Evolutionary conservation across 2,113 vertebrate genomes (phyloP).

Genomic region (Verasper variegatus): DNA sequence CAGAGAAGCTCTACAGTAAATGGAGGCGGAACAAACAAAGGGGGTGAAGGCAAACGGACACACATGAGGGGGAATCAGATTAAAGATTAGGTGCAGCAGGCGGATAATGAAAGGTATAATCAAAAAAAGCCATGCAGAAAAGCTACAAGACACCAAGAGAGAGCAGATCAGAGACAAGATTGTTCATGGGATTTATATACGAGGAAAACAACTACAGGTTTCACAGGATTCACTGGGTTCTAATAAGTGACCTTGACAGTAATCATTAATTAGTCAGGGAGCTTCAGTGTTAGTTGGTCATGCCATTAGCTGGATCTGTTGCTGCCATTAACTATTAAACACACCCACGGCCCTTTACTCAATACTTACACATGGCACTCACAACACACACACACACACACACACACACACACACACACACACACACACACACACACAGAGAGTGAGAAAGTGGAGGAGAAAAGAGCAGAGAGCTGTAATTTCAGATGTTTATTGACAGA

Average conservation of each 20-base stretch:
- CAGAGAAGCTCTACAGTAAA: conserved; percentile 1
- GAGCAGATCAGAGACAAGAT: background rate
- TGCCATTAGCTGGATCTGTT: conserved; percentile 64
- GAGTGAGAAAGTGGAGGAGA: background rate
- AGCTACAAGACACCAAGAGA: background rate
- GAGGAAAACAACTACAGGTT: background rate
- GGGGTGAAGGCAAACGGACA: conserved; percentile 8
- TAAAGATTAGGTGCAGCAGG: conserved; percentile 40
- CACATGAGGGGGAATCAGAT: conserved; percentile 44
- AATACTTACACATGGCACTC: conserved; percentile 54
- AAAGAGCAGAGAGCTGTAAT: conserved; percentile 65
- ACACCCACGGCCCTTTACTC: conserved; percentile 57
- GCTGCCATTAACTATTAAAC: conserved; percentile 73
- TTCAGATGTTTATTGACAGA: conserved; percentile 76
- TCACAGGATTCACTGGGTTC: conserved; percentile 10
- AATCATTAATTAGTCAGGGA: conserved; percentile 60
- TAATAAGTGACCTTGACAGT: conserved; percentile 60
- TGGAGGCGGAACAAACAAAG: conserved; percentile 20
- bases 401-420: conserved; percentile 13
- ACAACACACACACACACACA: conserved; percentile 32
- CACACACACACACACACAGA: conserved; percentile 15
- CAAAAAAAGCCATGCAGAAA: conserved; percentile 36
- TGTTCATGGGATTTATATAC: conserved; percentile 6
- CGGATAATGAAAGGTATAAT: conserved; percentile 42
- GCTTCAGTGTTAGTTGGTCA: conserved; percentile 45